Evolutionary conservation across 2,888 invertebrate species (phyloP), one percentile per base, ranked within the genome.

Genomic region (Cataglyphis rosenhaueri): DNA sequence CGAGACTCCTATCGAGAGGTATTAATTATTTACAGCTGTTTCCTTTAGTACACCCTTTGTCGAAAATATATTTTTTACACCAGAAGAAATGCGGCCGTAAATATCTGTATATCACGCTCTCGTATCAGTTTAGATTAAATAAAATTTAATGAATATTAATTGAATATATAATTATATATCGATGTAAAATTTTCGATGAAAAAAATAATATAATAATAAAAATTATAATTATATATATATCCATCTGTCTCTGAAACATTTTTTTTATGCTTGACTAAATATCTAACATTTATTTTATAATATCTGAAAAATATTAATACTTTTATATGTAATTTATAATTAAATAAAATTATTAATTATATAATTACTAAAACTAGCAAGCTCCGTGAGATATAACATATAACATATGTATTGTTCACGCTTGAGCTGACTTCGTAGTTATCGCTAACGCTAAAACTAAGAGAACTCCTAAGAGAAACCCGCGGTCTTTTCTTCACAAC

Each of bases 401-500:
- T 29, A 41, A 44, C 66, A 52, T 29, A 41, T 32, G 44, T 32
- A 64, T 89, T 86, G 85, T 74, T 87, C 86, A 81, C 8, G 41
- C 71, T 82, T 85, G 65, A 62, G 3, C 8, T 8, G 52, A 41
- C 61, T n/a, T 88, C 64, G 35, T 71, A 82, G 41, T 88, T 44
- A 21, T 85, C 78, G 57, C 86, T 85, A 15, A 62, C 21, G 32
- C 61, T 21, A 21, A 44, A 55, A 38, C 44, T 25, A 68, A 82
- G 83, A 84, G 86, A 89, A 85, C 85, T 84, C 83, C 87, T 81
- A 61, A 82, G 86, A 88, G 88, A 87, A 87, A 90, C 87, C 85
- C 89, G 87, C 89, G 88, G 88, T 88, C 89, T 91, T 91, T 91
- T 86, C 90, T 89, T 90, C 89, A 84, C 86, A 88, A 88, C 86